Base-by-base conservation (phyloP, 2,113 vertebrate species). In the Proteles cristata region DNA sequence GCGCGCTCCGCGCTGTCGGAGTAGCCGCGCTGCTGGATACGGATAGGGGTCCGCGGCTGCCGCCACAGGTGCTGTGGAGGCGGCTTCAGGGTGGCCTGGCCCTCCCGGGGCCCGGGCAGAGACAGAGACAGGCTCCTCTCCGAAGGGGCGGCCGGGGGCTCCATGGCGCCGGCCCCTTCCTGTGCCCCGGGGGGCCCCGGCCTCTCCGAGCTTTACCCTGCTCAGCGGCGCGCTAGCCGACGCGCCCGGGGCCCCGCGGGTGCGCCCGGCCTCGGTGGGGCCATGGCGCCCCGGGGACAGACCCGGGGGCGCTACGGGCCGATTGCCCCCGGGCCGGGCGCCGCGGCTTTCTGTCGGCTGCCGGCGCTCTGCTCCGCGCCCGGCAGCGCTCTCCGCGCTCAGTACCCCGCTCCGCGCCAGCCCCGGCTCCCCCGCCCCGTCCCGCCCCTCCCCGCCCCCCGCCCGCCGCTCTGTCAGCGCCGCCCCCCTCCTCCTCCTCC, bases 61-160 rank as follows among this genome's bases (percentile, higher is more conserved):
- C 99, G 99, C 99, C 99, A 99, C 28, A 99, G 99, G 99, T 99
- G 99, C 98, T 99, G 99, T 96, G 99, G 99, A 97, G 99, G 99
- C 43, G 98, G 98, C 86, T 99, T 99, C 58, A 99, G 98, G 94
- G 99, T 99, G 92, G 99, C 99, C 97, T 99, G 99, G 39, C 99
- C 99, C 97, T 99, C 99, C 97, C 99, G 99, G 88, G 99, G 99
- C 94, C 99, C 99, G 79, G 99, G 99, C 92, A 99, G 98, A 80
- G 99, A 99, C 89, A 99, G 99, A 88, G 99, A 99, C 88, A 99
- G 98, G 99, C 99, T 99, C 98, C 99, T 99, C 97, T 99, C 99
- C 65, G 99, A 98, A 98, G 99, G 99, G 96, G 99, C 98, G 96
- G 99, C 97, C 92, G 99, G 99, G 97, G 99, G 98, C 98, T 99